Evolutionary conservation across 2,797 vertebrate species (phyloP).

Genomic region (Chaunax sp.): DNA sequence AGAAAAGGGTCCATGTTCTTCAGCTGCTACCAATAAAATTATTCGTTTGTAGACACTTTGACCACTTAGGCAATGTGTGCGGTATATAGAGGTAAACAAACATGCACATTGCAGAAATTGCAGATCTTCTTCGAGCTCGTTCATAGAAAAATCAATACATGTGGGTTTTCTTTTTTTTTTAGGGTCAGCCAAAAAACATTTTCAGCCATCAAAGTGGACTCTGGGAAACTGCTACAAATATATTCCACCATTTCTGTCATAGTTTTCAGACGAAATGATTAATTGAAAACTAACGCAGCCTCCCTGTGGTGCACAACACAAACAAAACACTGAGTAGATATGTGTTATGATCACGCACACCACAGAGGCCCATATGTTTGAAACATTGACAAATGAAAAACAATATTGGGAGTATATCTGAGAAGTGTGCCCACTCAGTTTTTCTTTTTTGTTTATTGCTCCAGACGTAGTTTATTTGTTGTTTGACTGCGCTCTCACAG

Average conservation of each 20-base stretch:
- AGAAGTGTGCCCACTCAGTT: constrained; percentile 18
- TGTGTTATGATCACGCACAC: not conserved
- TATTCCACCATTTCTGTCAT: not conserved
- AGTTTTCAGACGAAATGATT: not conserved
- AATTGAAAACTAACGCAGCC: constrained; percentile 1
- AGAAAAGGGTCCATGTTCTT: not conserved
- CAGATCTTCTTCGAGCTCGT: too few relatives aligned
- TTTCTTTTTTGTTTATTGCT: constrained; percentile 39
- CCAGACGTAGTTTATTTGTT: constrained; percentile 50
- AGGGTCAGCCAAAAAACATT: not conserved
- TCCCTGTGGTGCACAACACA: too few relatives aligned
- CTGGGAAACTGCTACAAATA: too few relatives aligned
- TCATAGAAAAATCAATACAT: not conserved
- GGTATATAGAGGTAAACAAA: too few relatives aligned
- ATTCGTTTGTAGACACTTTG: too few relatives aligned
- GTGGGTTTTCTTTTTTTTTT: not conserved
- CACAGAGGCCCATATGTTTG: not conserved
- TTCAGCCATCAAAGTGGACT: too few relatives aligned
- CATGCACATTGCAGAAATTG: not conserved
- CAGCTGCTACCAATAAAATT: not conserved
- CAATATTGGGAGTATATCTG: constrained; percentile 25
- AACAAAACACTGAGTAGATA: not conserved
- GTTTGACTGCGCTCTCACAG: constrained; percentile 40
- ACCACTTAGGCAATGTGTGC: not conserved
- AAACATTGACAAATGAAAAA: constrained; percentile 39